These are phyloP conservation scores for Neomonachus schauinslandi DNA, from an alignment of 2,113 vertebrate genomes.

Conservation along the genomic window DNA sequence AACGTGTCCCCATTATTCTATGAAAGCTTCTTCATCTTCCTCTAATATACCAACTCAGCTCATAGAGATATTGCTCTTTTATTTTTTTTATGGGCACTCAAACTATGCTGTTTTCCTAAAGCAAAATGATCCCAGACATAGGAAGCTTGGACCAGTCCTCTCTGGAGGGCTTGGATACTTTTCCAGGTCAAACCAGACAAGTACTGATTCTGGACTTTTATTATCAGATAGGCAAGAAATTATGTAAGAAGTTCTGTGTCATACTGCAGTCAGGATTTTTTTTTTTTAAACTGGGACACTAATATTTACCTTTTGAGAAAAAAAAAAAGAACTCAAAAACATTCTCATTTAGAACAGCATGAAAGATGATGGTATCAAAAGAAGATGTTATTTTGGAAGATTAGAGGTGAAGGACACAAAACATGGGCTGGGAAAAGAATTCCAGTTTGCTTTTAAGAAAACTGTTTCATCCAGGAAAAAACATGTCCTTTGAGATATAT, in stretches of 20 bases:
- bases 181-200: not conserved
- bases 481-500: not conserved
- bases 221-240: not conserved
- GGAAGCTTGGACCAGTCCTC: not conserved
- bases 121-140: not conserved
- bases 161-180: not conserved
- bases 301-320: constrained; percentile 39
- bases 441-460: not conserved
- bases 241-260: not conserved
- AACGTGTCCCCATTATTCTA: not conserved
- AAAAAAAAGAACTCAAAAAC: not conserved
- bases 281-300: not conserved
- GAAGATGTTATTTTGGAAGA: not conserved
- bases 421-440: not conserved
- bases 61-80: not conserved
- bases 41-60: not conserved
- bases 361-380: not conserved
- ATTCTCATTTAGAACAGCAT: not conserved
- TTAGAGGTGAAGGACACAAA: not conserved
- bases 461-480: not conserved
- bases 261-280: not conserved
- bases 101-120: constrained; percentile 42
- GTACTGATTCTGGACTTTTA: not conserved
- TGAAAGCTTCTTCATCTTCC: not conserved
- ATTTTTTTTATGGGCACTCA: not conserved